Evolutionary conservation across 1,140 invertebrate genomes (phyloP).

Genomic region (Anagrus nilaparvatae): DNA sequence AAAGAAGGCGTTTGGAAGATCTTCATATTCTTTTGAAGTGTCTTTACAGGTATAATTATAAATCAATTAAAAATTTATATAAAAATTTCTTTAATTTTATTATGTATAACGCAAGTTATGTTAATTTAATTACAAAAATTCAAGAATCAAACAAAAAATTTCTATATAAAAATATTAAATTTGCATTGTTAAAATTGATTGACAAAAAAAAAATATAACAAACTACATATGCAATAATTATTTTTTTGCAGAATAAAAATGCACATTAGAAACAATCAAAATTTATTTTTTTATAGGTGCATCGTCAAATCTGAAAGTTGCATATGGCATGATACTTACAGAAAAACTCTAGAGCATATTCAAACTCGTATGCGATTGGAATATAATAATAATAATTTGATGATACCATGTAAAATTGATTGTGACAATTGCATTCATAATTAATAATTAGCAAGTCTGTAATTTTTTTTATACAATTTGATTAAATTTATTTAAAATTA

Average conservation of each 20-base stretch:
- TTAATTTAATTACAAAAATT: no score
- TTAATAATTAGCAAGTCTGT: constrained; percentile 12
- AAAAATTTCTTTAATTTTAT: not conserved
- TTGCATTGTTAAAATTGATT: not conserved
- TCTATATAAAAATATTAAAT: not conserved
- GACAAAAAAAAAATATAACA: no score
- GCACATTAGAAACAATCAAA: not conserved
- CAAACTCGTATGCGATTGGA: constrained; percentile 8
- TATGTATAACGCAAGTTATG: no score
- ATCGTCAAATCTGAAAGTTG: constrained; percentile 15
- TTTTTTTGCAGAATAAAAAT: not conserved
- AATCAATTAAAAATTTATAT: not conserved
- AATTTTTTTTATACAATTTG: constrained; percentile 15
- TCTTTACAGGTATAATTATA: constrained; percentile 31
- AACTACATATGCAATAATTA: not conserved
- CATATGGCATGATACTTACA: constrained; percentile 15
- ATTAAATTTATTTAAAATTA: constrained; percentile 15
- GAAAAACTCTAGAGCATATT: constrained; percentile 15
- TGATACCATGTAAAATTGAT: constrained; percentile 2
- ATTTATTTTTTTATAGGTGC: constrained; percentile 2
- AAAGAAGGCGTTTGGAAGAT: constrained; percentile 33
- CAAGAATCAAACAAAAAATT: not conserved
- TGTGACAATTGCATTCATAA: constrained; percentile 14
- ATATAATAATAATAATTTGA: constrained; percentile 1
- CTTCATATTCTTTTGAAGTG: constrained; percentile 34